A percentile compares a stretch with the other conserved stretches of the same genome.
These are phyloP conservation scores for Plecturocebus donacophilus DNA, from an alignment of 2,113 vertebrate species.

Conservation along the genomic window DNA sequence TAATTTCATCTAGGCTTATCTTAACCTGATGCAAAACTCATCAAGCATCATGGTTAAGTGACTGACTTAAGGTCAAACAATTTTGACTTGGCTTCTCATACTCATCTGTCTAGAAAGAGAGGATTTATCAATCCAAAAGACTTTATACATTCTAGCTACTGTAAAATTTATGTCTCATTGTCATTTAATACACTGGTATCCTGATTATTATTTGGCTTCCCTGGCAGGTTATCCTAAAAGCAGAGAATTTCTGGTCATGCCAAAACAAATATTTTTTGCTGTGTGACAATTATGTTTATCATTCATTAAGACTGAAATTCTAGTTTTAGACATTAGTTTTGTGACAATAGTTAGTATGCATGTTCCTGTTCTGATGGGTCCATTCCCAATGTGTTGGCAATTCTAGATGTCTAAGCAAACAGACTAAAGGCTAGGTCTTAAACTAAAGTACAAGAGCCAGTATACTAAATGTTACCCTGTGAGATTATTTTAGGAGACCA, in stretches of 20 bases:
- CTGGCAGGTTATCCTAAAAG: background rate
- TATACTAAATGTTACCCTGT: background rate
- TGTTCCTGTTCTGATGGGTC: background rate
- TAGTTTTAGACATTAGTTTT: slow-evolving; percentile 10
- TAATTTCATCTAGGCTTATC: background rate
- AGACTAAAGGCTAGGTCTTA: background rate
- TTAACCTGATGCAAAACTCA: slow-evolving; percentile 20
- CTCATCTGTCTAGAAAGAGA: background rate
- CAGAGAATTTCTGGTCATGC: slow-evolving; percentile 4
- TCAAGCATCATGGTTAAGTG: background rate
- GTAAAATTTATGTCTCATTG: slow-evolving; percentile 16
- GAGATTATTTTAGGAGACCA: background rate
- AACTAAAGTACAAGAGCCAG: background rate
- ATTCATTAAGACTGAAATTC: background rate
- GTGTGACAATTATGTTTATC: background rate
- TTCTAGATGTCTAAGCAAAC: background rate
- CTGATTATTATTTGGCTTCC: background rate
- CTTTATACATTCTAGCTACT: background rate
- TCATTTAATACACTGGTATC: background rate
- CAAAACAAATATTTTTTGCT: slow-evolving; percentile 22
- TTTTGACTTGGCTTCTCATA: slow-evolving; percentile 18
- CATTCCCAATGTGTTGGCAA: background rate
- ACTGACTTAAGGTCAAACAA: slow-evolving; percentile 23
- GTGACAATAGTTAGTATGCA: background rate
- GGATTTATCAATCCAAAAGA: background rate